Percentiles rank a stretch among this genome's conserved stretches.
Evolutionary conservation across 2,797 vertebrate genomes (phyloP).

Genomic region (Scolopax bukidnonensis): DNA sequence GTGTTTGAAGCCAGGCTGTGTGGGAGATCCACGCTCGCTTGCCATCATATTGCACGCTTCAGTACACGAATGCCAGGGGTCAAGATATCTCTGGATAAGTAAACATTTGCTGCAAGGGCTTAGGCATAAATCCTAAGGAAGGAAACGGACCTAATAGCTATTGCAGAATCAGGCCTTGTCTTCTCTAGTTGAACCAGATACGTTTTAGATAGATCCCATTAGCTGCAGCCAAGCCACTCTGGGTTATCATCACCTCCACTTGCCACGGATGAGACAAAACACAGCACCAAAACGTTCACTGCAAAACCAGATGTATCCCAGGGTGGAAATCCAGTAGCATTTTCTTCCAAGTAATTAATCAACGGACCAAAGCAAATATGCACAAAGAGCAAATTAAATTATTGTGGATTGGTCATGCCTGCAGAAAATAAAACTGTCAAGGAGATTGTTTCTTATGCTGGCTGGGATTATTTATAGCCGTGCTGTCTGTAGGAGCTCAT

Average conservation of each 20-base stretch:
- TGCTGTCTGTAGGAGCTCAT: not conserved
- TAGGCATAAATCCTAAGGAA: not conserved
- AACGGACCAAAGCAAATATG: not conserved
- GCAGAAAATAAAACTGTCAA: slow-evolving; percentile 21
- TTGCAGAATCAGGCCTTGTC: not conserved
- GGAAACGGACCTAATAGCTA: not conserved
- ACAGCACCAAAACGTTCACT: not conserved
- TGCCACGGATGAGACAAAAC: not conserved
- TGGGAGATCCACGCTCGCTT: not conserved
- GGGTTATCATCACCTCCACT: not conserved
- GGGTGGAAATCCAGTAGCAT: not conserved
- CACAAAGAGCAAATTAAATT: not conserved
- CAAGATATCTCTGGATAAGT: not conserved
- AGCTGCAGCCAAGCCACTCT: not conserved
- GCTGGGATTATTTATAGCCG: slow-evolving; percentile 28
- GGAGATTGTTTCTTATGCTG: not conserved
- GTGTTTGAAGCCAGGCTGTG: not conserved
- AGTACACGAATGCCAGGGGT: not conserved
- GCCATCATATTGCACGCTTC: not conserved
- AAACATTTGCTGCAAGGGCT: not conserved
- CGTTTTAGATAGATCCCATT: not conserved
- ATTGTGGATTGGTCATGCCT: not conserved
- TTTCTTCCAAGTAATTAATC: not conserved
- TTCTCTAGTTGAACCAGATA: not conserved
- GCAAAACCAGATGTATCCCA: not conserved